Evolutionary conservation across 2,888 invertebrate species (phyloP).

Genomic region (Brassicogethes aeneus): DNA sequence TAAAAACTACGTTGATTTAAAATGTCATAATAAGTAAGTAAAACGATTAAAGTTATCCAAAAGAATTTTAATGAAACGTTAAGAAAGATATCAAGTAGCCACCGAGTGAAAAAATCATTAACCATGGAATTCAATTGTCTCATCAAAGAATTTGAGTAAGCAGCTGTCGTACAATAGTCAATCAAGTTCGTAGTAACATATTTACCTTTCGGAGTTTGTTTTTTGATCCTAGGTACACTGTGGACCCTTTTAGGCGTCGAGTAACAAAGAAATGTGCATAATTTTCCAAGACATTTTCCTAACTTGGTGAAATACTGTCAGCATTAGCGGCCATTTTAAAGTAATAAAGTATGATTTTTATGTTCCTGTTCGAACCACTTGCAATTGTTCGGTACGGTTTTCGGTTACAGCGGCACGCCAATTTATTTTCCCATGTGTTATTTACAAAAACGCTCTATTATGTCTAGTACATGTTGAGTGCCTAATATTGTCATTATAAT

Average conservation of each 20-base stretch:
- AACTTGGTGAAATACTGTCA: neutral
- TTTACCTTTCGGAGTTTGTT: neutral
- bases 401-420: conserved; percentile 1
- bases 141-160: neutral
- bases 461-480: neutral
- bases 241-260: neutral
- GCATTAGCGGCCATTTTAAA: neutral
- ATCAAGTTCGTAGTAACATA: neutral
- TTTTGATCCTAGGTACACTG: neutral
- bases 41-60: no score
- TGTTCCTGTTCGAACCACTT: neutral
- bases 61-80: neutral
- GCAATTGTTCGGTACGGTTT: neutral
- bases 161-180: neutral
- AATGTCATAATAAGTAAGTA: neutral
- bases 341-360: conserved; percentile 2
- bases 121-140: neutral
- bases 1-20: neutral
- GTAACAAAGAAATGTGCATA: neutral
- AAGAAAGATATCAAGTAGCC: neutral
- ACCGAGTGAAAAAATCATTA: neutral
- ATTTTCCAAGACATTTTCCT: neutral
- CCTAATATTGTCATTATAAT: conserved; percentile 2
- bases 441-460: neutral
- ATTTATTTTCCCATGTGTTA: conserved; percentile 3